Conservation (phyloP, 1,140 invertebrate species). For the Bombus breviceps region DNA sequence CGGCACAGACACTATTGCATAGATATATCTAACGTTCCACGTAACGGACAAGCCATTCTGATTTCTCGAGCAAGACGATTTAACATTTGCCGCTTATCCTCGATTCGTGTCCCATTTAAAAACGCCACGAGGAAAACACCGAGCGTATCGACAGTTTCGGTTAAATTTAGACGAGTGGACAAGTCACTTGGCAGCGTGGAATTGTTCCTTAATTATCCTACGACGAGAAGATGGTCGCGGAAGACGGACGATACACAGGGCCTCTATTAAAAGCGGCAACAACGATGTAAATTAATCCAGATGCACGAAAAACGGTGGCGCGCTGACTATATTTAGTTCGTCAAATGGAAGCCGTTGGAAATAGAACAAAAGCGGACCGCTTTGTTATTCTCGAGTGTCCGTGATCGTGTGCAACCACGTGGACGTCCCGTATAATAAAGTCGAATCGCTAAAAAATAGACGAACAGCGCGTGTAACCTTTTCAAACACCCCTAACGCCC, state of each 20-base stretch:
- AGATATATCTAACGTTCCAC: no score
- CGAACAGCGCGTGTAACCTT: neutral
- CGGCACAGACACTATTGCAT: no score
- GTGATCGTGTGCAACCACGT: conserved; percentile 31
- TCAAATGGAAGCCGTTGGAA: conserved; percentile 33
- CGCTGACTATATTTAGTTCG: conserved; percentile 30
- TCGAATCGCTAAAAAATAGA: conserved; percentile 16
- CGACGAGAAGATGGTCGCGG: neutral
- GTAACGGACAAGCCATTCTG: neutral
- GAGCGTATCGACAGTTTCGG: conserved; percentile 17
- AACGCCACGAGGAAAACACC: neutral
- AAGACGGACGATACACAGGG: neutral
- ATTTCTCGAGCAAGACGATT: neutral
- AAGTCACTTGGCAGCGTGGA: neutral
- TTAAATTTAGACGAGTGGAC: conserved; percentile 8
- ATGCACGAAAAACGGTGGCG: conserved; percentile 29
- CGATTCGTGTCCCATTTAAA: neutral
- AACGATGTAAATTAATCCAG: conserved; percentile 37
- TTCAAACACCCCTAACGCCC: neutral
- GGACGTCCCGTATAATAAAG: neutral
- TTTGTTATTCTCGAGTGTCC: conserved; percentile 23
- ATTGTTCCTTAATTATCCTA: conserved; percentile 31
- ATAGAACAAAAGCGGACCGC: conserved; percentile 42
- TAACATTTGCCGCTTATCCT: neutral
- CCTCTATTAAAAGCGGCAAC: conserved; percentile 25